Conservation (phyloP, 2,113 vertebrate species). For the Lates calcarifer region DNA sequence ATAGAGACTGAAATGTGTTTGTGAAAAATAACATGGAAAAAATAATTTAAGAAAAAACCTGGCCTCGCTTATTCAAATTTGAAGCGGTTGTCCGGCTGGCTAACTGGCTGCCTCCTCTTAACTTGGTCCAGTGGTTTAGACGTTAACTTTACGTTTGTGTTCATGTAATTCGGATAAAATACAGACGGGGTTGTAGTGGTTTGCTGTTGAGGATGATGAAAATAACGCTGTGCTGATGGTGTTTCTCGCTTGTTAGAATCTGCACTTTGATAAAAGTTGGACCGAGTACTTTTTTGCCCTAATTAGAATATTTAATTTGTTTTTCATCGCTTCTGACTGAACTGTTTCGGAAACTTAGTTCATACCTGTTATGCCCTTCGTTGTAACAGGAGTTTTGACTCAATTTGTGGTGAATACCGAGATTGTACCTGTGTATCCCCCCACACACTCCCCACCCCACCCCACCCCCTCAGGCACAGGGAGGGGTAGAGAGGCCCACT, state of each 20-base stretch:
- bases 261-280: slow-evolving; percentile 24
- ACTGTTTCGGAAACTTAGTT: neutral
- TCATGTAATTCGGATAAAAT: too few species aligned
- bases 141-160: slow-evolving; percentile 18
- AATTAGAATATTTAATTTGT: slow-evolving; percentile 29
- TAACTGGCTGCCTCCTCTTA: neutral
- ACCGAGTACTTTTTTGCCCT: slow-evolving; percentile 15
- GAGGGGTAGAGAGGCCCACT: slow-evolving; percentile 79
- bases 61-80: neutral
- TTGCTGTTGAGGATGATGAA: neutral
- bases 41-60: neutral
- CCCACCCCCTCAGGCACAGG: slow-evolving; percentile 45
- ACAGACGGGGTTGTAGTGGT: neutral
- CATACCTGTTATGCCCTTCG: neutral
- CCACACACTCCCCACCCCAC: slow-evolving; percentile 38
- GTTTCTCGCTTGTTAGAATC: neutral
- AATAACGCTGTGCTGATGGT: neutral
- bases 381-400: slow-evolving; percentile 17
- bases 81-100: neutral
- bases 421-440: slow-evolving; percentile 72
- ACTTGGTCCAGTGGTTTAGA: neutral
- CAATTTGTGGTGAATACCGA: slow-evolving; percentile 47
- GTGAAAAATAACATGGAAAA: too few species aligned
- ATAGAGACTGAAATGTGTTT: neutral
- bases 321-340: neutral